Evolutionary conservation across 2,113 vertebrate species (phyloP).

Genomic region (Passer domesticus): DNA sequence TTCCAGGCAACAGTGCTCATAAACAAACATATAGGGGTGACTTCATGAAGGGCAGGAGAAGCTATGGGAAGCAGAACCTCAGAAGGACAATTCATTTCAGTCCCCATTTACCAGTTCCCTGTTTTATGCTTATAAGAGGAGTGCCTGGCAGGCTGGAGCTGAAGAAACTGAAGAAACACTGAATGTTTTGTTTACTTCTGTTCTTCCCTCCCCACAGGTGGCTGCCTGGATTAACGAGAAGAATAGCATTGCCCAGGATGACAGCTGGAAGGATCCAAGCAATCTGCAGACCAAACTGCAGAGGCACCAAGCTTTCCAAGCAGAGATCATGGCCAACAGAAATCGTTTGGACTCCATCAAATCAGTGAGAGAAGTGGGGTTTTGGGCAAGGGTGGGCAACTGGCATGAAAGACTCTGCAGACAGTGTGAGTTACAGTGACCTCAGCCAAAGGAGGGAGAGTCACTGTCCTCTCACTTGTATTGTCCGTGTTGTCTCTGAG

Average conservation of each 20-base stretch:
- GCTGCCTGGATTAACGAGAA: conserved; percentile 86
- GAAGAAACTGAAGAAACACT: background rate
- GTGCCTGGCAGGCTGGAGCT: background rate
- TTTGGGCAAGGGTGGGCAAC: background rate
- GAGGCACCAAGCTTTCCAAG: conserved; percentile 85
- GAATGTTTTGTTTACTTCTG: background rate
- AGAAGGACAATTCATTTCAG: background rate
- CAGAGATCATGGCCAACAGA: conserved; percentile 79
- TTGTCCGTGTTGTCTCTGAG: background rate
- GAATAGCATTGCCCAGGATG: conserved; percentile 81
- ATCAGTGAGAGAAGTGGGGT: conserved; percentile 64
- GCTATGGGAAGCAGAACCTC: background rate
- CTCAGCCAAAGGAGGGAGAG: background rate
- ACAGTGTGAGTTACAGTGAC: background rate
- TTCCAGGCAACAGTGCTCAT: background rate
- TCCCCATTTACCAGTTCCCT: background rate
- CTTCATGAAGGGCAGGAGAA: background rate
- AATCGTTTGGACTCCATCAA: conserved; percentile 72
- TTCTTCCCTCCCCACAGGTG: conserved; percentile 67
- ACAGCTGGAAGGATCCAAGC: conserved; percentile 82
- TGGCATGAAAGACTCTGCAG: background rate
- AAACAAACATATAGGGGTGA: background rate
- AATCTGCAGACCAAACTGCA: conserved; percentile 83
- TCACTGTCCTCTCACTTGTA: background rate
- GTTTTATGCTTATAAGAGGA: background rate